Percentiles rank a stretch among this genome's conserved stretches.
Evolutionary conservation across 2,797 vertebrate species (phyloP).

Genomic region (Poliocrania exsul): DNA sequence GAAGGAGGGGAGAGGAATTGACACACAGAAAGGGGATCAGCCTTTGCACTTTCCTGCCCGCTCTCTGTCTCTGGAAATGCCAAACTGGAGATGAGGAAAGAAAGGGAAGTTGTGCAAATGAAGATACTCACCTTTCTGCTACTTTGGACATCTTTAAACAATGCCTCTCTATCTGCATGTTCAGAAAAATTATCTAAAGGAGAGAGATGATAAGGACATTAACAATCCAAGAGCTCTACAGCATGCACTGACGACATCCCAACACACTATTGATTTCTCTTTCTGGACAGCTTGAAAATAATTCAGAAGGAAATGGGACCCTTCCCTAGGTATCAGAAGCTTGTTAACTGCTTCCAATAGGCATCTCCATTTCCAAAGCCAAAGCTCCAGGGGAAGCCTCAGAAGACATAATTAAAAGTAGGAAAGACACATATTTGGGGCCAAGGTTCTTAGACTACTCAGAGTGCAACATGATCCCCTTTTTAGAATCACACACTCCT

Average conservation of each 20-base stretch:
- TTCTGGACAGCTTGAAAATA: constrained; percentile 20
- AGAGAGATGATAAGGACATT: constrained; percentile 59
- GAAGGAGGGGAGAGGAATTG: background rate
- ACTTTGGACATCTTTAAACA: constrained; percentile 99
- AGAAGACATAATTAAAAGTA: constrained; percentile 8
- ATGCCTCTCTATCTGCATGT: constrained; percentile 93
- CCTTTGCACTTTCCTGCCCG: background rate
- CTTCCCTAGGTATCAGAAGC: constrained; percentile 31
- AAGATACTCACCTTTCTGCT: constrained; percentile 89
- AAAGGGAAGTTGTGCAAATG: background rate
- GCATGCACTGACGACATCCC: background rate
- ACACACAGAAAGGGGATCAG: background rate
- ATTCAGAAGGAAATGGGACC: constrained; percentile 31
- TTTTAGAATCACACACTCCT: background rate
- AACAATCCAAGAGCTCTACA: constrained; percentile 8
- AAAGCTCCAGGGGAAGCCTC: background rate
- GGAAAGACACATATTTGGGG: background rate
- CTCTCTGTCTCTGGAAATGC: background rate
- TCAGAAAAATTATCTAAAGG: constrained; percentile 92
- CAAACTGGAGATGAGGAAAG: background rate
- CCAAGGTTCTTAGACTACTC: background rate
- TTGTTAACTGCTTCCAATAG: constrained; percentile 15
- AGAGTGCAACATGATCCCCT: background rate
- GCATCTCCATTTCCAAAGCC: background rate
- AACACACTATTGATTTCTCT: background rate